Percentiles rank a stretch among this genome's conserved stretches.
phyloP scores from a whole-genome alignment of 2,113 vertebrate species.

The Dicrurus megarhynchus region DNA sequence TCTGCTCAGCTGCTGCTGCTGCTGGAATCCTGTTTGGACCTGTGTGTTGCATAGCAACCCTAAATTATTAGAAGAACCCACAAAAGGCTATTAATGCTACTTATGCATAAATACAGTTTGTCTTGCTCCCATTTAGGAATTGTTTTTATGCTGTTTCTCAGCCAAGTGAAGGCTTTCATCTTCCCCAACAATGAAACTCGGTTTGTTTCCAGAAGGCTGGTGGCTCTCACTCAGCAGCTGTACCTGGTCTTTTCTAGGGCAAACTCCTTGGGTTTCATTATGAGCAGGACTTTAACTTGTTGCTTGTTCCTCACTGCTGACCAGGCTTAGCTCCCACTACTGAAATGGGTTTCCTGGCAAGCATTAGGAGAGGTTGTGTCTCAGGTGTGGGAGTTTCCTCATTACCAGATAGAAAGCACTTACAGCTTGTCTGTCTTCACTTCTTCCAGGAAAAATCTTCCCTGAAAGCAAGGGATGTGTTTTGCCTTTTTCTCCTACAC shows the following conservation, averaged over 20 bases:
- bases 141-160: not conserved
- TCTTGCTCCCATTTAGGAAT: not conserved
- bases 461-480: not conserved
- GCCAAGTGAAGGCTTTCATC: constrained; percentile 20
- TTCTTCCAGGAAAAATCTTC: not conserved
- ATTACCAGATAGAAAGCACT: not conserved
- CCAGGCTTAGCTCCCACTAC: not conserved
- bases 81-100: not conserved
- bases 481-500: constrained; percentile 17
- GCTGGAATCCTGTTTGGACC: not conserved
- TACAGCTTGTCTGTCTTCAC: not conserved
- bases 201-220: not conserved
- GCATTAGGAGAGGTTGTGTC: not conserved
- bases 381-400: not conserved
- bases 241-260: not conserved
- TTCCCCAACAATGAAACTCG: not conserved
- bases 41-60: constrained; percentile 18
- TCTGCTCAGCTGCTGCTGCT: not conserved
- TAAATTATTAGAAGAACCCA: constrained; percentile 2
- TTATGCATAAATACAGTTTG: not conserved
- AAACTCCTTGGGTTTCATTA: not conserved
- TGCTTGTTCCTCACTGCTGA: not conserved
- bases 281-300: not conserved
- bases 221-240: not conserved
- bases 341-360: not conserved